Conservation (phyloP, 1,140 invertebrate species). For the Leptinotarsa texana region DNA sequence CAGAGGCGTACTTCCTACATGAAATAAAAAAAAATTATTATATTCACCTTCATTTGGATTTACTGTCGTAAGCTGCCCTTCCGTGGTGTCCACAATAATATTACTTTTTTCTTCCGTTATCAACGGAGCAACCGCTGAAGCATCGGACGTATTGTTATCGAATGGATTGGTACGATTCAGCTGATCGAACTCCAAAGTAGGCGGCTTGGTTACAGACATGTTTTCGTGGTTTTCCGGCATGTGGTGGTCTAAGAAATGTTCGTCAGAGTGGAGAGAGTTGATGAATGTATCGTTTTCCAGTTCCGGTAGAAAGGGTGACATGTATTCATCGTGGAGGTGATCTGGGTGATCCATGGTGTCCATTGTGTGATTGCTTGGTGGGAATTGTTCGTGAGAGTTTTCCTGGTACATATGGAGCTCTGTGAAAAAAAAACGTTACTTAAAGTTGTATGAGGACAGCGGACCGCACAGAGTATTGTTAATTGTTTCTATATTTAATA, state of each 20-base stretch:
- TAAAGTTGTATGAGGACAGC: no score
- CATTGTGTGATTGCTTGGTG: conserved; percentile 37
- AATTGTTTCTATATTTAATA: no score
- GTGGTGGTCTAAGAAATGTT: conserved; percentile 39
- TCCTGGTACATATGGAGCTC: conserved; percentile 14
- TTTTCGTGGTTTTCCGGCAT: conserved; percentile 19
- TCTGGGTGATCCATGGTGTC: conserved; percentile 24
- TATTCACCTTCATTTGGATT: conserved; percentile 1
- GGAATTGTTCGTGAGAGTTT: conserved; percentile 19
- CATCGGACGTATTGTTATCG: conserved; percentile 37
- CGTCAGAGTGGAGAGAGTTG: conserved; percentile 59
- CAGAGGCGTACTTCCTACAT: no score
- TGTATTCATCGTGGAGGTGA: conserved; percentile 49
- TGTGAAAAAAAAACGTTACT: background rate
- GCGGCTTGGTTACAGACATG: conserved; percentile 37
- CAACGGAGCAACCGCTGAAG: conserved; percentile 6
- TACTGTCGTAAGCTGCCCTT: conserved; percentile 23
- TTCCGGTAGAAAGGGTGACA: conserved; percentile 69
- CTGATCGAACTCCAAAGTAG: conserved; percentile 54
- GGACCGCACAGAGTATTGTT: no score
- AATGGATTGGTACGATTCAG: conserved; percentile 52
- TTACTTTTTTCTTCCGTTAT: background rate
- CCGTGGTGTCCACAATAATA: conserved; percentile 27
- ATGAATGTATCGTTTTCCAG: conserved; percentile 63
- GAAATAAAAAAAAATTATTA: no score